Base-by-base conservation (phyloP, 2,888 invertebrate species). In the Megamerina dolium region DNA sequence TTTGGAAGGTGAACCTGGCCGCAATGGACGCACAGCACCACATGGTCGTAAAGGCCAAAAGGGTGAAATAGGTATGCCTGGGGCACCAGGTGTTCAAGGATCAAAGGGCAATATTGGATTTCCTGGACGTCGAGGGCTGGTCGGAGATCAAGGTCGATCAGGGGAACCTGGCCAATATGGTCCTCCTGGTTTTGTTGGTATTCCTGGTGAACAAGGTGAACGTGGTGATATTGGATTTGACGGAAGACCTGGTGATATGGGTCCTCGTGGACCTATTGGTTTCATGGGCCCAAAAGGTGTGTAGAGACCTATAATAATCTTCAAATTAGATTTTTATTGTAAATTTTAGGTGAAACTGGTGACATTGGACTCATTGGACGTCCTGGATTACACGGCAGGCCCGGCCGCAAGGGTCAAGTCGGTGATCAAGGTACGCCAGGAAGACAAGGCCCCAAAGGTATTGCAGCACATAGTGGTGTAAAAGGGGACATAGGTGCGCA, bases 211-310 rank as follows among this genome's bases (percentile, higher is more conserved):
- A 16, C 61, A 57, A 37, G 78, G 79, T 8, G 54, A 61, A 14
- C 58, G 63, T 4, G 87, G 87, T 27, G 77, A 75, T 1, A 61
- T 69, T 8, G 86, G 86, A 14, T 68, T 63, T 13, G 80, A 81
- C 33, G 55, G 70, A 37, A 52, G 55, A 12, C 55, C 49, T 17
- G 70, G 69, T 12, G 56, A 61, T 37, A 54, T 61, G 20, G 69
- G 69, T 9, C 54, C 53, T 3, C 61, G 59, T 9, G 84, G 84
- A 12, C 52, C 52, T 0, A 14, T 53, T 1, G 71, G 71, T 12
- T 41, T 49, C 0, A 49, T 58, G 58, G 71, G 70, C 16, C 47
- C n/a, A 0, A 69, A 70, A 54, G 70, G 70, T 10, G 23, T 23
- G 6, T 8, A 23, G 10, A 8, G 10, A 23, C 10, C 10, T 6